These are phyloP conservation scores for Boulengeromyrus knoepffleri DNA, from an alignment of 2,113 vertebrate species.

Conservation along the genomic window DNA sequence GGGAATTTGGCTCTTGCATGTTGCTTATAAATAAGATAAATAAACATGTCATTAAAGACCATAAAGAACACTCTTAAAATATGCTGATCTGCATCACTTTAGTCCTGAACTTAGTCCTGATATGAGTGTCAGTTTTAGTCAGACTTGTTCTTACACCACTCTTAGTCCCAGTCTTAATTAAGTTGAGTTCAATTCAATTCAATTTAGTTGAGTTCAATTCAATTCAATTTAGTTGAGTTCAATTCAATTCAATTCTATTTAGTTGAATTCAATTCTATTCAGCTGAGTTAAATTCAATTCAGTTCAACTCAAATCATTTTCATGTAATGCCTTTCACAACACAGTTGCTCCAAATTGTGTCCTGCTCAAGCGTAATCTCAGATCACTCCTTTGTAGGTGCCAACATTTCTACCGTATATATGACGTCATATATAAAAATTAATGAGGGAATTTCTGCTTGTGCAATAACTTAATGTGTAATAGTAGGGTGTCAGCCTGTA, in stretches of 20 bases:
- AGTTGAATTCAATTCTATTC: neutral
- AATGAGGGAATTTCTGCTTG: neutral
- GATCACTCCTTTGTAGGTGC: neutral
- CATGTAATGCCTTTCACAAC: neutral
- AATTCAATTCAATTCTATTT: neutral
- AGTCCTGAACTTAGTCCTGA: neutral
- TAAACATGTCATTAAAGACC: neutral
- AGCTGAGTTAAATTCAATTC: neutral
- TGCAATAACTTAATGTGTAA: neutral
- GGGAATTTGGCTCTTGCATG: conserved; percentile 29
- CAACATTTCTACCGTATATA: neutral
- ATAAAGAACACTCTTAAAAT: neutral
- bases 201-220: neutral
- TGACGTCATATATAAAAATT: neutral
- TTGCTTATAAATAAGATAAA: neutral
- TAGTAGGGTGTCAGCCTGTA: neutral
- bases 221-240: neutral
- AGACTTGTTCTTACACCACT: neutral
- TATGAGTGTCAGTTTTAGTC: neutral
- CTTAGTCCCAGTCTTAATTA: neutral
- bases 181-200: neutral
- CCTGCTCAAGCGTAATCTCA: neutral
- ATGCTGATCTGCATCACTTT: neutral
- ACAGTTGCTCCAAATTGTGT: neutral
- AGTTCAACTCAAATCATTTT: neutral